phyloP scores from a whole-genome alignment of 2,113 vertebrate genomes.

The Columba janthina region DNA sequence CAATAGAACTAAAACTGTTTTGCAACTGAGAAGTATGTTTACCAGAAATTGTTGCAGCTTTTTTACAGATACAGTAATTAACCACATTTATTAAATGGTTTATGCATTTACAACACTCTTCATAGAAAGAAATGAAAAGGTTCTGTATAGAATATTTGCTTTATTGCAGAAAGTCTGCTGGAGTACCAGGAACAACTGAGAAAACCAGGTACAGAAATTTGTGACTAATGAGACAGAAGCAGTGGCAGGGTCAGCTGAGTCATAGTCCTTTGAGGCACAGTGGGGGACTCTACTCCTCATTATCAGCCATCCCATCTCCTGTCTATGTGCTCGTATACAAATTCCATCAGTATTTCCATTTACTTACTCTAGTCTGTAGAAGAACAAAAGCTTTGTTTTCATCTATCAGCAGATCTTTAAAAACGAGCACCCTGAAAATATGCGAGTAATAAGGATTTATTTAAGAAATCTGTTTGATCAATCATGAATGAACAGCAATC shows the following conservation, averaged over 20 bases:
- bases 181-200: background rate
- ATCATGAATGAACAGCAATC: background rate
- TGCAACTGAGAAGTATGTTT: background rate
- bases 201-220: background rate
- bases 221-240: background rate
- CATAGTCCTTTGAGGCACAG: background rate
- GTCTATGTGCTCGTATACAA: background rate
- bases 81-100: background rate
- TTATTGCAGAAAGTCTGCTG: background rate
- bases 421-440: background rate
- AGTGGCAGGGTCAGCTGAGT: background rate
- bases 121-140: background rate
- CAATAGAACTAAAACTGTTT: background rate
- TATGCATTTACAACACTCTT: background rate
- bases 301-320: background rate
- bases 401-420: background rate
- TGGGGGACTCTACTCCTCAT: background rate
- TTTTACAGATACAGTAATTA: background rate
- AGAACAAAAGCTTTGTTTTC: background rate
- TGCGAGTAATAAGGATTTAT: background rate
- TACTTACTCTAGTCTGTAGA: background rate
- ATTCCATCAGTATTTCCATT: background rate
- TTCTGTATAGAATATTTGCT: background rate
- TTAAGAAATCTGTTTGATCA: background rate
- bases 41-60: background rate